Percentiles rank a stretch among this genome's conserved stretches.
Evolutionary conservation across 2,888 invertebrate species (phyloP).

Genomic region (Diploptera punctata): DNA sequence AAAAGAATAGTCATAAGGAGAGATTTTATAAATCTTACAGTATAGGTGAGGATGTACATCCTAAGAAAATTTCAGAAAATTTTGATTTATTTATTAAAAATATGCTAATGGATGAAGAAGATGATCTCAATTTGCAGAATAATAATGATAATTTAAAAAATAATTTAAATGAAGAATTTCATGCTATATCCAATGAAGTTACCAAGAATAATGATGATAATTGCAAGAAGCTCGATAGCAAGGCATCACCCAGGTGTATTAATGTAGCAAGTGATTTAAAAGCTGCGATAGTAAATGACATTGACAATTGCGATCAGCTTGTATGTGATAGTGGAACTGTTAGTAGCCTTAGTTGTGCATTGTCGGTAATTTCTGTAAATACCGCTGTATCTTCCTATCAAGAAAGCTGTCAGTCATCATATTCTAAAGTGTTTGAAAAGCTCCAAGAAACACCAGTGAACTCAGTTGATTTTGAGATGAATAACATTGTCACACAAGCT

Average conservation of each 20-base stretch:
- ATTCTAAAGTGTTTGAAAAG: no score
- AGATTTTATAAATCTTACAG: not conserved
- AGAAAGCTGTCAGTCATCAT: slow-evolving; percentile 7
- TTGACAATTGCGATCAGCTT: not conserved
- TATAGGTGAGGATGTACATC: not conserved
- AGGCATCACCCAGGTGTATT: slow-evolving; percentile 9
- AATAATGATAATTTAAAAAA: not conserved
- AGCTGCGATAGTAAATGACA: no score
- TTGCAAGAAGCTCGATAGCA: not conserved
- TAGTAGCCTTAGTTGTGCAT: not conserved
- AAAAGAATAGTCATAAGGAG: not conserved
- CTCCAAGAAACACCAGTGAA: not conserved
- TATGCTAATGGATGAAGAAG: slow-evolving; percentile 19
- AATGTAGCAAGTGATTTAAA: not conserved
- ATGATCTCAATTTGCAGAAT: not conserved
- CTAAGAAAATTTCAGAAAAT: slow-evolving; percentile 16
- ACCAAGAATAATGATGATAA: not conserved
- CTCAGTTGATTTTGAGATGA: no score
- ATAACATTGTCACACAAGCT: no score
- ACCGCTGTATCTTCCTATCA: not conserved
- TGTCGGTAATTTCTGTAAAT: not conserved
- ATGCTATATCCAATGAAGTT: not conserved
- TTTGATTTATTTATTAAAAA: slow-evolving; percentile 23
- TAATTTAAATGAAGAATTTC: not conserved
- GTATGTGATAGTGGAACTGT: not conserved